Conservation (phyloP, 2,797 vertebrate species). For the Synaphobranchus kaupii region DNA sequence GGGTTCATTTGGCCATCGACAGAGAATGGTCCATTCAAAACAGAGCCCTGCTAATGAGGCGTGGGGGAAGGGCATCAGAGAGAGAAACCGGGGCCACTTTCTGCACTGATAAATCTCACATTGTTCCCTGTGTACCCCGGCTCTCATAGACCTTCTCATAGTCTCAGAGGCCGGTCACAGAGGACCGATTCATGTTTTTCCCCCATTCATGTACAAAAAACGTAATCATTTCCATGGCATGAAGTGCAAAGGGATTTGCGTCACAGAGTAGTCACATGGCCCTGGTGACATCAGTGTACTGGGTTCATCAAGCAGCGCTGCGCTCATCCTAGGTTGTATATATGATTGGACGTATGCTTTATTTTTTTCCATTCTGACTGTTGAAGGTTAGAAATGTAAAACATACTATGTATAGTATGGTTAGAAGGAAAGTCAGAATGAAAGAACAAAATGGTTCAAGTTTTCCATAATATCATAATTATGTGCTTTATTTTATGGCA, state of each 20-base stretch:
- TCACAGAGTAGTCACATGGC: slow-evolving; percentile 72
- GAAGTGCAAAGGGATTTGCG: slow-evolving; percentile 73
- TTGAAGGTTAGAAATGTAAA: not conserved
- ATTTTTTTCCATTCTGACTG: not conserved
- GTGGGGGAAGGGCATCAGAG: not conserved
- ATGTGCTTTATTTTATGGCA: not conserved
- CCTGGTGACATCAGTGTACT: slow-evolving; percentile 58
- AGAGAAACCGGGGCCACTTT: slow-evolving; percentile 70
- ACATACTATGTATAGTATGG: not conserved
- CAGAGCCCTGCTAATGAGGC: slow-evolving; percentile 64
- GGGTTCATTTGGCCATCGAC: slow-evolving; percentile 58
- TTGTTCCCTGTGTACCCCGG: slow-evolving; percentile 71
- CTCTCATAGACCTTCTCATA: slow-evolving; percentile 68
- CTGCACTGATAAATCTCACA: slow-evolving; percentile 76
- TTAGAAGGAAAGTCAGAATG: not conserved
- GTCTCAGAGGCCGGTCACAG: slow-evolving; percentile 50
- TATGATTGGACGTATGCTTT: not conserved
- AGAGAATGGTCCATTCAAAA: slow-evolving; percentile 63
- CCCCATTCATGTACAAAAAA: slow-evolving; percentile 35
- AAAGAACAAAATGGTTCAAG: not conserved
- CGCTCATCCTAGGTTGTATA: not conserved
- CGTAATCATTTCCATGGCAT: slow-evolving; percentile 62
- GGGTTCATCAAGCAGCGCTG: not conserved
- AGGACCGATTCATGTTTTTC: slow-evolving; percentile 41
- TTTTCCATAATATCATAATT: not conserved